A percentile compares a stretch with the other conserved stretches of the same genome.
Evolutionary conservation across 2,113 vertebrate species (phyloP).

Genomic region (Puntigrus tetrazona): DNA sequence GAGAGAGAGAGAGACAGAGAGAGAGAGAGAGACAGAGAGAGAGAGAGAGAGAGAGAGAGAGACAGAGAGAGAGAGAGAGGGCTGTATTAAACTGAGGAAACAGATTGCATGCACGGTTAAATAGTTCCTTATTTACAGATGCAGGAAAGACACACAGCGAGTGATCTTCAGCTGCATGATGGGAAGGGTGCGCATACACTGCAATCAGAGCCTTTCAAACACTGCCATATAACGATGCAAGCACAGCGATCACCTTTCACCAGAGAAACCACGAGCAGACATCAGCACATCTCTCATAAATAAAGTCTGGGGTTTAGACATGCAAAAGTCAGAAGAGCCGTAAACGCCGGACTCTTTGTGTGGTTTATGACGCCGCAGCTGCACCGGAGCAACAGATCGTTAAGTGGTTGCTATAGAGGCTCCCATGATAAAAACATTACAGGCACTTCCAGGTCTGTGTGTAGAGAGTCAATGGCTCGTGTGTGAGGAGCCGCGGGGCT

Average conservation of each 20-base stretch:
- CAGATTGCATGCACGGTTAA: not conserved
- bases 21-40: too few species aligned
- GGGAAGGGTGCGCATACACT: not conserved
- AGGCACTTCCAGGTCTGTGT: not conserved
- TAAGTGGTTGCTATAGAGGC: conserved; percentile 36
- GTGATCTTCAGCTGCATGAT: conserved; percentile 16
- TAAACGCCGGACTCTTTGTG: conserved; percentile 22
- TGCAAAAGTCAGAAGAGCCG: not conserved
- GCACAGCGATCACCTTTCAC: not conserved
- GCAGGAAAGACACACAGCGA: not conserved
- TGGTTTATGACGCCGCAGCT: not conserved
- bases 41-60: too few species aligned
- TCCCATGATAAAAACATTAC: conserved; percentile 17
- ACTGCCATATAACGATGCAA: not conserved
- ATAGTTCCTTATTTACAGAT: conserved; percentile 7
- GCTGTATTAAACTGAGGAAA: conserved; percentile 14
- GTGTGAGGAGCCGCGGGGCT: not conserved
- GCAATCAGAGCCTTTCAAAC: not conserved
- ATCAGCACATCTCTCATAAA: not conserved
- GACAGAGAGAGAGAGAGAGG: too few species aligned
- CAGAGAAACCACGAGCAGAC: not conserved
- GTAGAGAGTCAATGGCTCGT: not conserved
- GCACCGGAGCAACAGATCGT: conserved; percentile 36
- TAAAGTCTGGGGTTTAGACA: not conserved
- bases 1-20: too few species aligned